phyloP scores from a whole-genome alignment of 2,797 vertebrate species.

The Tiaroga cobitis region DNA sequence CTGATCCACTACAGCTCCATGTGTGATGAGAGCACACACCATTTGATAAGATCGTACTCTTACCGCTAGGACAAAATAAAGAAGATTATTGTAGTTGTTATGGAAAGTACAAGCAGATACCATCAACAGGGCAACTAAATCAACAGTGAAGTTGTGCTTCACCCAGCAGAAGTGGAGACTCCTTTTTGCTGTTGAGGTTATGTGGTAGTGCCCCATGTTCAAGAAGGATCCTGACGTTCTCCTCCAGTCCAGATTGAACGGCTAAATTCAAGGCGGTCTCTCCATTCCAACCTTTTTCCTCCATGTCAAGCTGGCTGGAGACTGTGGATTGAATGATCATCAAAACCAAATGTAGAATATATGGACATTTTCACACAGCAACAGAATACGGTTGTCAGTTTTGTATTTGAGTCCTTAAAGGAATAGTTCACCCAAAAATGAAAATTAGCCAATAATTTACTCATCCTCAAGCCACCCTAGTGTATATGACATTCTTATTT shows the following conservation, averaged over 20 bases:
- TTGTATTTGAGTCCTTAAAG: background rate
- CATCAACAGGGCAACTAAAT: background rate
- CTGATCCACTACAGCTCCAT: conserved; percentile 82
- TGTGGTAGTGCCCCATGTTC: conserved; percentile 81
- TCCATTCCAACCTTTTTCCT: conserved; percentile 82
- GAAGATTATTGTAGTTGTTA: background rate
- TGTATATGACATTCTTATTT: too few species aligned
- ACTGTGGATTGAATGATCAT: conserved; percentile 49
- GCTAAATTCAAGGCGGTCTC: conserved; percentile 87
- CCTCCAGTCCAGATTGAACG: conserved; percentile 75
- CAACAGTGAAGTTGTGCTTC: background rate
- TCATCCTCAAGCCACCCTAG: too few species aligned
- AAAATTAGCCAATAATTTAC: too few species aligned
- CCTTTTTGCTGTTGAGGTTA: conserved; percentile 82
- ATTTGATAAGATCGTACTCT: conserved; percentile 78
- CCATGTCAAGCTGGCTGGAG: conserved; percentile 77
- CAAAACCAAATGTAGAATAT: background rate
- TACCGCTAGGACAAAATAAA: conserved; percentile 68
- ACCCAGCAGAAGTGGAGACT: conserved; percentile 87
- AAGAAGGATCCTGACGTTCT: conserved; percentile 80
- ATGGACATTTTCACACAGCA: background rate
- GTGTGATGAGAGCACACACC: conserved; percentile 74
- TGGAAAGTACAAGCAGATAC: conserved; percentile 50
- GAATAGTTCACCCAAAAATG: too few species aligned
- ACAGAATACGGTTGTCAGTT: background rate